Conservation (phyloP, 2,888 invertebrate genomes). For the Drosophila recens region DNA sequence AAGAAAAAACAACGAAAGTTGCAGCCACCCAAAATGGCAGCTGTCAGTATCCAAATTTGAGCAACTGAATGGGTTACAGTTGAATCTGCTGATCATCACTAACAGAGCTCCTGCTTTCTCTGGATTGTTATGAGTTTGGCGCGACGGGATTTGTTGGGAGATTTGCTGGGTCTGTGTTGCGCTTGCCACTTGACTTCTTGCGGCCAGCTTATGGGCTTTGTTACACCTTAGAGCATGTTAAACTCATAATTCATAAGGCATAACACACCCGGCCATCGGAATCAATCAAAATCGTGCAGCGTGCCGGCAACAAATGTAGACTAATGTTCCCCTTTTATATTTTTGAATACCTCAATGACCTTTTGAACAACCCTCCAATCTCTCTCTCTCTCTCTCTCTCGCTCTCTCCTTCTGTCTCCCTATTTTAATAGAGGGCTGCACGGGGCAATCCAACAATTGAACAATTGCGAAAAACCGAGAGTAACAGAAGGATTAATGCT, state of each 20-base stretch:
- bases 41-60: constrained; percentile 72
- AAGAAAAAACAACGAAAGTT: constrained; percentile 10
- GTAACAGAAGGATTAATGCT: constrained; percentile 81
- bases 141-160: constrained; percentile 40
- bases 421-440: constrained; percentile 7
- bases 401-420: not conserved
- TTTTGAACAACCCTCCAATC: constrained; percentile 7
- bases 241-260: constrained; percentile 71
- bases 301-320: constrained; percentile 51
- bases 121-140: constrained; percentile 41
- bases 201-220: constrained; percentile 61
- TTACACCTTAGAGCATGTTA: constrained; percentile 56
- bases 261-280: constrained; percentile 32
- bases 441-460: constrained; percentile 69
- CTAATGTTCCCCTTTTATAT: constrained; percentile 25
- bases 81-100: not conserved
- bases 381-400: not conserved
- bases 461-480: constrained; percentile 71
- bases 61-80: constrained; percentile 30
- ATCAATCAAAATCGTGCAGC: constrained; percentile 71
- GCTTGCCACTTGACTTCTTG: constrained; percentile 64
- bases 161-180: constrained; percentile 17
- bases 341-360: constrained; percentile 44
- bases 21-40: constrained; percentile 67
- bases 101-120: not conserved